phyloP scores from a whole-genome alignment of 2,888 invertebrate genomes.

The Patella pellucida region DNA sequence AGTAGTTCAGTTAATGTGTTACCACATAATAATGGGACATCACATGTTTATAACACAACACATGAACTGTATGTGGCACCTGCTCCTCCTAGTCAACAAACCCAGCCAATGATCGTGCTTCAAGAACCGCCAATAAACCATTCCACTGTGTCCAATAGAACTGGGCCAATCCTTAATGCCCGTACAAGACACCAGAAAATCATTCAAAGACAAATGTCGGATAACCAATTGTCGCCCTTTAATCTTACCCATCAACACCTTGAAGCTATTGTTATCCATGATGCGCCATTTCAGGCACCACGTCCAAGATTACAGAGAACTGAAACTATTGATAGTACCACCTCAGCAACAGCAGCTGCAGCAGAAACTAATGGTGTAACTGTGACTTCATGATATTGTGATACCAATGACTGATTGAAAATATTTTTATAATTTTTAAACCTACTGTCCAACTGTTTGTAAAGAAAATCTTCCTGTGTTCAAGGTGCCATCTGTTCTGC shows the following conservation, averaged over 20 bases:
- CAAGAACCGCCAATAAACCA: slow-evolving; percentile 48
- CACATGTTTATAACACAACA: neutral
- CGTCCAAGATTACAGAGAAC: slow-evolving; percentile 33
- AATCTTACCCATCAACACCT: slow-evolving; percentile 48
- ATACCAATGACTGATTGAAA: too few relatives aligned
- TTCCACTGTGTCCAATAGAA: slow-evolving; percentile 29
- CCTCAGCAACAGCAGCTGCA: neutral
- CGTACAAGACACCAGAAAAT: slow-evolving; percentile 49
- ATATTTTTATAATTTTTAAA: too few relatives aligned
- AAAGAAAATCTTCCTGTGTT: too few relatives aligned
- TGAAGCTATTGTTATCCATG: slow-evolving; percentile 59
- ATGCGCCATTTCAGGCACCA: slow-evolving; percentile 48
- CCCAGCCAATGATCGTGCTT: slow-evolving; percentile 55
- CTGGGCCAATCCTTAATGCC: slow-evolving; percentile 42
- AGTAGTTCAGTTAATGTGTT: neutral
- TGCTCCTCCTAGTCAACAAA: slow-evolving; percentile 43
- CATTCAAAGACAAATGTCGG: slow-evolving; percentile 50
- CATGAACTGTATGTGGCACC: slow-evolving; percentile 32
- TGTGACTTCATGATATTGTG: neutral
- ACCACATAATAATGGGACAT: slow-evolving; percentile 8
- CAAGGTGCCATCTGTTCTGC: too few relatives aligned
- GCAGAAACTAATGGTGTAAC: neutral
- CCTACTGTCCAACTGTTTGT: too few relatives aligned
- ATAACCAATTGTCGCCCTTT: slow-evolving; percentile 53
- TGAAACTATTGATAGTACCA: slow-evolving; percentile 1